Evolutionary conservation across 2,797 vertebrate genomes (phyloP), one percentile per base, ranked within the genome.

Genomic region (Lithobates sylvaticus): DNA sequence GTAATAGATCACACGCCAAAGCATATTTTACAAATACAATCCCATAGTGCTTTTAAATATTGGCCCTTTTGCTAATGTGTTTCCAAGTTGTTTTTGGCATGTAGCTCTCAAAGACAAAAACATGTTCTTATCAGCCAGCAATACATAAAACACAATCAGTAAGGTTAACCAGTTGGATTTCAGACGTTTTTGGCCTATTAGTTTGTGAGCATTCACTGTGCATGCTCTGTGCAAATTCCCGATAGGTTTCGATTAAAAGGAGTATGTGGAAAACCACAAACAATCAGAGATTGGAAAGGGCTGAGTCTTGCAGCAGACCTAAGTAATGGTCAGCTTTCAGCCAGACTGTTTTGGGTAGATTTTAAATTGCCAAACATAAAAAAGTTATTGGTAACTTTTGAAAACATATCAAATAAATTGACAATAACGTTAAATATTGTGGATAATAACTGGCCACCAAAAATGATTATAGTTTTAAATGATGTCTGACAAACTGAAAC

Each of bases 1-100:
- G 39, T 85, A 67, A 85, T 73, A 80, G 64, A 47, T 85, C 78
- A 80, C 26, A 50, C 58, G 9, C 15, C n/a, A 79, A 29, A 68
- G 54, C 61, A 80, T 47, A 50, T 58, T 85, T 61, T 75, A 36
- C 70, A 75, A 85, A 42, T 23, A 68, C 26, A 64, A 75, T 68
- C 71, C 77, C 84, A 50, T 34, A 79, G 84, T 50, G 84, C 54
- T 65, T 80, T 54, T 44, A 80, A 74, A 58, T 58, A 9, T 42
- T 69, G 77, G 70, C 77, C 42, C 73, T 79, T 29, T 68, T 15
- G 36, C 68, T 75, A 68, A 85, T 75, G 15, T 71, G 67, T 54
- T 77, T 42, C 32, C 69, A 27, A n/a, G 34, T 84, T 50, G 39
- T 84, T 79, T 75, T 61, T 76, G 64, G 72, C 72, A 70, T 42